phyloP scores from a whole-genome alignment of 2,113 vertebrate genomes.

The Heptranchias perlo region DNA sequence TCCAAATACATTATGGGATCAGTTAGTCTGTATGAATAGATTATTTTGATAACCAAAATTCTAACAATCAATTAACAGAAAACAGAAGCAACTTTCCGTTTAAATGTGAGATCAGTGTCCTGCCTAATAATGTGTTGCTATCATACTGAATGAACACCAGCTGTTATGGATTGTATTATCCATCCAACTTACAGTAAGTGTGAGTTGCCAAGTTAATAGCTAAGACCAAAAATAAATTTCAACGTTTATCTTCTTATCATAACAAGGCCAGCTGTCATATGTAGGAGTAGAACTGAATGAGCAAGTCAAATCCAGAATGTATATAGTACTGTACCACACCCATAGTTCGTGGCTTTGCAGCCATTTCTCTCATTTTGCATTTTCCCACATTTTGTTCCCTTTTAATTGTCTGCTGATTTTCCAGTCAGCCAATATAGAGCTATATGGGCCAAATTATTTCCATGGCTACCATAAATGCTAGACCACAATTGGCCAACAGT shows the following conservation, averaged over 20 bases:
- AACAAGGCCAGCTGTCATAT: not conserved
- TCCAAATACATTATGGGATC: not conserved
- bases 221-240: constrained; percentile 9
- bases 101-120: not conserved
- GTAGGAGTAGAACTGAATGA: not conserved
- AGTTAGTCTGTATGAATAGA: not conserved
- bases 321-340: not conserved
- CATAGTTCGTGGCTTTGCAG: not conserved
- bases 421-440: not conserved
- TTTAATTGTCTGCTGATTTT: not conserved
- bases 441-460: not conserved
- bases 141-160: not conserved
- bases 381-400: not conserved
- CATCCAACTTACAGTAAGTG: constrained; percentile 3
- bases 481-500: not conserved
- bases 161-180: constrained; percentile 6
- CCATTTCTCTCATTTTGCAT: not conserved
- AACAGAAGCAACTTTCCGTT: not conserved
- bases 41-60: too few species aligned
- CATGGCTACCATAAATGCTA: not conserved
- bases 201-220: not conserved
- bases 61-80: not conserved
- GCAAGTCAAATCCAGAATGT: not conserved
- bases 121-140: not conserved
- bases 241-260: not conserved